Evolutionary conservation across 1,140 invertebrate species (phyloP).

Genomic region (Panonychus citri): DNA sequence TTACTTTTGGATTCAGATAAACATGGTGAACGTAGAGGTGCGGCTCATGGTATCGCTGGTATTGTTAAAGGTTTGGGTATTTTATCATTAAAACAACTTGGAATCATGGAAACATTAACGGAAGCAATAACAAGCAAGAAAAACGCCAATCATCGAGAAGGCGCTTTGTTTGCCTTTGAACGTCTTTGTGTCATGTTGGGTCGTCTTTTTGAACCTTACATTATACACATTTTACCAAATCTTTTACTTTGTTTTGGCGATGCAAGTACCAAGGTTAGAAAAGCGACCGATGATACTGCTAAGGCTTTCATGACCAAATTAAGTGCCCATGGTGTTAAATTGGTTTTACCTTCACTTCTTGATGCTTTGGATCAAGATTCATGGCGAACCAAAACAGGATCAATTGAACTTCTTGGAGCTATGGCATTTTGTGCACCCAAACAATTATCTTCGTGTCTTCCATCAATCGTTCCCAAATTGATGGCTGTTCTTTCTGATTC

Average conservation of each 20-base stretch:
- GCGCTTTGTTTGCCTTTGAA: slow-evolving; percentile 89
- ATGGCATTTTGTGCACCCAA: slow-evolving; percentile 98
- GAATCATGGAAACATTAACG: slow-evolving; percentile 82
- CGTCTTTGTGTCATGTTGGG: slow-evolving; percentile 86
- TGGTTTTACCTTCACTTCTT: slow-evolving; percentile 69
- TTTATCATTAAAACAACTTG: slow-evolving; percentile 72
- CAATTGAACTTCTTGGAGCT: slow-evolving; percentile 81
- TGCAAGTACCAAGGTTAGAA: slow-evolving; percentile 42
- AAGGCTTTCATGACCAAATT: slow-evolving; percentile 90
- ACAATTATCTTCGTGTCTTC: slow-evolving; percentile 87
- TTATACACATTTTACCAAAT: slow-evolving; percentile 85
- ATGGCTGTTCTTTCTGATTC: slow-evolving; percentile 94
- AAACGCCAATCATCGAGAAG: slow-evolving; percentile 74
- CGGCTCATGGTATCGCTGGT: slow-evolving; percentile 30
- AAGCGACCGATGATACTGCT: slow-evolving; percentile 76
- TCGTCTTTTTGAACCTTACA: slow-evolving; percentile 91
- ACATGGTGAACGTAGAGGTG: slow-evolving; percentile 73
- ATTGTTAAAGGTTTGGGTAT: slow-evolving; percentile 87
- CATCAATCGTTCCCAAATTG: slow-evolving; percentile 91
- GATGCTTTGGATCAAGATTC: slow-evolving; percentile 87
- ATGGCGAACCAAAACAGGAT: slow-evolving; percentile 93
- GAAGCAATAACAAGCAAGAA: slow-evolving; percentile 91
- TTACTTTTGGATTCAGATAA: slow-evolving; percentile 75
- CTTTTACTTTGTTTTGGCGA: slow-evolving; percentile 89
- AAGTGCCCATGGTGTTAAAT: slow-evolving; percentile 84